Evolutionary conservation across 2,797 vertebrate genomes (phyloP).

Genomic region (Chelmon rostratus): DNA sequence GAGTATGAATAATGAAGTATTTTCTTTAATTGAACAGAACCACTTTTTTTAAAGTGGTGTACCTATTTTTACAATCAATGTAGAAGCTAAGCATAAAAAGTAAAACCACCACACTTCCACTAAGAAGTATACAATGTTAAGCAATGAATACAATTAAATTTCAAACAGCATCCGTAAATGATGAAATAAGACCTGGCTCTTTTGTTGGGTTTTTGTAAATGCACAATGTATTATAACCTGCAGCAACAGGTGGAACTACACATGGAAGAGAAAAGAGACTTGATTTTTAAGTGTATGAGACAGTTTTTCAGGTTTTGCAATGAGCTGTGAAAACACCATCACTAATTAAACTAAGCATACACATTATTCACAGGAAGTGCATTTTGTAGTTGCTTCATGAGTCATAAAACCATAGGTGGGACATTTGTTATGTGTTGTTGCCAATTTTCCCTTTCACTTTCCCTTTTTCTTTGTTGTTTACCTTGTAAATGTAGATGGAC

Average conservation of each 20-base stretch:
- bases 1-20: background rate
- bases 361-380: slow-evolving; percentile 12
- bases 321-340: slow-evolving; percentile 15
- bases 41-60: background rate
- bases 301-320: slow-evolving; percentile 22
- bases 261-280: background rate
- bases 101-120: background rate
- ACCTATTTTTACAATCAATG: background rate
- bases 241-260: background rate
- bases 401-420: slow-evolving; percentile 13
- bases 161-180: background rate
- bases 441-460: slow-evolving; percentile 29
- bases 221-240: slow-evolving; percentile 12
- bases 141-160: background rate
- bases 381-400: slow-evolving; percentile 35
- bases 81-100: background rate
- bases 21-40: background rate
- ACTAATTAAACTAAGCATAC: background rate
- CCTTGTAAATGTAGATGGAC: background rate
- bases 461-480: background rate
- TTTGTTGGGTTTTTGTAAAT: slow-evolving; percentile 10
- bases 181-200: background rate
- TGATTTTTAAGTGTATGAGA: background rate
- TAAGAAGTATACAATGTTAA: background rate
- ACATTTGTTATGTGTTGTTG: slow-evolving; percentile 17